Conservation (phyloP, 2,888 invertebrate species). For the Conomelus anceps region DNA sequence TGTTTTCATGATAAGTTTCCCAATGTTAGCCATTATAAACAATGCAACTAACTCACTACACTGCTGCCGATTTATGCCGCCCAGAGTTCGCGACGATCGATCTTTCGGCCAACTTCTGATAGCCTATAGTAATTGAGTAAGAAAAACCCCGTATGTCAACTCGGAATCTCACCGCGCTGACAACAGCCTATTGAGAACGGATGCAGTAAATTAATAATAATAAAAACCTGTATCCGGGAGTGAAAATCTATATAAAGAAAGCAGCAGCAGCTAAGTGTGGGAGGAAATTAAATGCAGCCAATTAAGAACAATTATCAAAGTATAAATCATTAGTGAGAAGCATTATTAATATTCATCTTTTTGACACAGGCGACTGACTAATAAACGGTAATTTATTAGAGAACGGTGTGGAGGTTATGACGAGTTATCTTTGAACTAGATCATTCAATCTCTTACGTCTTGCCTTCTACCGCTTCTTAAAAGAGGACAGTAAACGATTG, state of each 20-base stretch:
- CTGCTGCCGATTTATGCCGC: too few relatives aligned
- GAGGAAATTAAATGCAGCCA: not conserved
- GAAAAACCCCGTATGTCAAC: too few relatives aligned
- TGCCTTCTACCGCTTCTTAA: not conserved
- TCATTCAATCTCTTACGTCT: not conserved
- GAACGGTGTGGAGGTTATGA: not conserved
- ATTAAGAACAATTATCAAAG: not conserved
- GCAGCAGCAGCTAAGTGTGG: not conserved
- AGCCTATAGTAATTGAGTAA: too few relatives aligned
- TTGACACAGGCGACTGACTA: not conserved
- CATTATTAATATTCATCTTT: not conserved
- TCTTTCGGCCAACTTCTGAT: too few relatives aligned
- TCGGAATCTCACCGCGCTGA: too few relatives aligned
- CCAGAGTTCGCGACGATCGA: too few relatives aligned
- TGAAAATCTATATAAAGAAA: not conserved
- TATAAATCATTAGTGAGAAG: not conserved
- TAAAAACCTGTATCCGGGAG: not conserved
- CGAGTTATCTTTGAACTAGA: not conserved
- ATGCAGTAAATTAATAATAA: not conserved
- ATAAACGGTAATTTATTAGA: not conserved
- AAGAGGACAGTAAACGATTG: not conserved
- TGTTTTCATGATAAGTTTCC: too few relatives aligned
- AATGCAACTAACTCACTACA: too few relatives aligned
- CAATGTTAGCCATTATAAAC: too few relatives aligned
- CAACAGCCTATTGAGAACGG: not conserved